phyloP scores from a whole-genome alignment of 2,888 invertebrate species.

The Strigamia maritima region DNA sequence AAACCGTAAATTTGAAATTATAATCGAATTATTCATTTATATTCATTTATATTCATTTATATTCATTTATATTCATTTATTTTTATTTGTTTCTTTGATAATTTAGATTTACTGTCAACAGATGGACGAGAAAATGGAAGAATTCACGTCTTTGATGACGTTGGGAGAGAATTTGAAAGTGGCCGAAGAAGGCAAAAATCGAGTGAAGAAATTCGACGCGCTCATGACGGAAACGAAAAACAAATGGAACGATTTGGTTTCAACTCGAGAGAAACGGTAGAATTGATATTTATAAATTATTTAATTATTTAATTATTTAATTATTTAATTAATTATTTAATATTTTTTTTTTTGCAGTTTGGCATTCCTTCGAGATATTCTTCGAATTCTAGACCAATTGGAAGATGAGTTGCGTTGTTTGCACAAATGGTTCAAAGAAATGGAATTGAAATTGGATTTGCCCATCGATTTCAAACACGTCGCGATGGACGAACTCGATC shows the following conservation, averaged over 20 bases:
- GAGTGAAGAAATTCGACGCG: conserved; percentile 31
- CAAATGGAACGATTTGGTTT: conserved; percentile 39
- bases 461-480: conserved; percentile 66
- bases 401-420: conserved; percentile 71
- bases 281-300: neutral
- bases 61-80: neutral
- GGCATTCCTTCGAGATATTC: conserved; percentile 45
- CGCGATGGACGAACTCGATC: conserved; percentile 65
- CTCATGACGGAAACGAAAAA: conserved; percentile 37
- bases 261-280: conserved; percentile 38
- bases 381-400: conserved; percentile 66
- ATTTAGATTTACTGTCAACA: conserved; percentile 39
- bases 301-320: neutral
- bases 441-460: conserved; percentile 67
- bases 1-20: too few species aligned
- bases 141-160: conserved; percentile 24
- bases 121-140: conserved; percentile 38
- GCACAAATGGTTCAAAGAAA: conserved; percentile 66
- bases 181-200: neutral
- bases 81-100: conserved; percentile 25
- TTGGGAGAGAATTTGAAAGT: conserved; percentile 38
- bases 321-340: neutral
- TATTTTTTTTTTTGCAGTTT: conserved; percentile 22
- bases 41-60: too few species aligned
- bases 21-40: too few species aligned